Base-by-base conservation (phyloP, 2,113 vertebrate species). In the Plotosus lineatus region DNA sequence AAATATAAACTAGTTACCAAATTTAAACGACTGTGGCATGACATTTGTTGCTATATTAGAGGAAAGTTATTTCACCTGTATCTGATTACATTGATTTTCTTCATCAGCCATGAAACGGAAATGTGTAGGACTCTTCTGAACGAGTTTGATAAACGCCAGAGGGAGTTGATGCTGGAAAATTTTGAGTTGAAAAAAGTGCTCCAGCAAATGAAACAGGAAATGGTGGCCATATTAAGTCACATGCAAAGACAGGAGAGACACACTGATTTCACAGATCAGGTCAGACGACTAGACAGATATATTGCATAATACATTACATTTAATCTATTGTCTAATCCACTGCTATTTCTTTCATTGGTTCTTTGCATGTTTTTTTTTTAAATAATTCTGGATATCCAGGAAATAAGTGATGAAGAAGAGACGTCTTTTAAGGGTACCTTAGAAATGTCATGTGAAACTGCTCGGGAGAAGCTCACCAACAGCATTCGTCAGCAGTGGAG, bases 181-280 rank as follows among this genome's bases (percentile, higher is more conserved):
- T 94, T 95, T 69, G 97, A 99, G 85, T 89, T 98, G 79, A 98
- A 96, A 73, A 98, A 97, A 86, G 93, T 99, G 81, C 92, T 99
- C 86, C 96, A 98, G 89, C 97, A 98, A 83, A 98, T 99, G 94
- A 98, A 98, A 87, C 97, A 94, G 88, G 97, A 99, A 76, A 98
- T 99, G 87, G 92, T 95, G 85, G 95, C 91, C 36, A 93, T 98
- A 87, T 93, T 99, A 50, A 93, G 92, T 84, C 90, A 89, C 44
- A 91, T 86, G 36, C 86, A 83, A 65, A 95, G 93, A 74, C 94
- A 92, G 33, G 94, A 94, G 81, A 92, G 87, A 53, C 69, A 83
- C 66, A 95, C 94, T 69, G 94, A 96, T 60, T 85, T 82, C 14
- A 78, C 75, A 42, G 86, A 90, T 26, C 89, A 92, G 82, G 96